A percentile compares a stretch with the other conserved stretches of the same genome.
These are phyloP conservation scores for Drosophila yooni DNA, from an alignment of 2,888 invertebrate species.

Conservation along the genomic window DNA sequence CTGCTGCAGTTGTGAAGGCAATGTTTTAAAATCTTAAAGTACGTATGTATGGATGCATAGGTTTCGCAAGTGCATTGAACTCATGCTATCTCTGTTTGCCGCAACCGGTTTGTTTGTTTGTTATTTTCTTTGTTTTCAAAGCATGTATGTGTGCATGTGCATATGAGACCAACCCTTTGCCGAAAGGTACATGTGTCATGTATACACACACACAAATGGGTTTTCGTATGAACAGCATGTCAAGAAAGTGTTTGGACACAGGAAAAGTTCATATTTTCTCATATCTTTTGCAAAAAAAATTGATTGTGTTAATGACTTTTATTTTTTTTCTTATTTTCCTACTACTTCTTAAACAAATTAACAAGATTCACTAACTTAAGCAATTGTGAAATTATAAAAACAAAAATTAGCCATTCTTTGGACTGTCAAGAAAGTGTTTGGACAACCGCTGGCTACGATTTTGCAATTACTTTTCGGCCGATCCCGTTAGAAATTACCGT, in stretches of 20 bases:
- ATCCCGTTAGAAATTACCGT: not conserved
- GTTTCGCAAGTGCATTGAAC: slow-evolving; percentile 66
- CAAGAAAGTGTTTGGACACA: not conserved
- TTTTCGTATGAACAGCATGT: not conserved
- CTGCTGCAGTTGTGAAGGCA: slow-evolving; percentile 1
- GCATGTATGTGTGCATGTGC: not conserved
- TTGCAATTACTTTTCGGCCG: not conserved
- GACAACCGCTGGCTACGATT: not conserved
- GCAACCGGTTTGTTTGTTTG: slow-evolving; percentile 35
- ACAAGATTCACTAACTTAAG: not conserved
- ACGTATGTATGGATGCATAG: not conserved
- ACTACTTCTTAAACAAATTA: not conserved
- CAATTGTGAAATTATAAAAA: not conserved
- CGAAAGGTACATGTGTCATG: not conserved
- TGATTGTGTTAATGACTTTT: not conserved
- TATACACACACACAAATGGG: not conserved
- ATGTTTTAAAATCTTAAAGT: slow-evolving; percentile 33
- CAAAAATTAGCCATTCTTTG: not conserved
- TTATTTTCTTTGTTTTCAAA: slow-evolving; percentile 23
- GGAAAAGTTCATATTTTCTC: not conserved
- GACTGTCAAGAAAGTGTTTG: not conserved
- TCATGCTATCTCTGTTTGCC: slow-evolving; percentile 45
- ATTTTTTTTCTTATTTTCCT: not conserved
- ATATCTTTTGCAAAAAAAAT: not conserved
- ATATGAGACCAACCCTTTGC: not conserved